A percentile compares a stretch with the other conserved stretches of the same genome.
phyloP scores from a whole-genome alignment of 2,888 invertebrate genomes.

The Caenorhabditis sulstoni region DNA sequence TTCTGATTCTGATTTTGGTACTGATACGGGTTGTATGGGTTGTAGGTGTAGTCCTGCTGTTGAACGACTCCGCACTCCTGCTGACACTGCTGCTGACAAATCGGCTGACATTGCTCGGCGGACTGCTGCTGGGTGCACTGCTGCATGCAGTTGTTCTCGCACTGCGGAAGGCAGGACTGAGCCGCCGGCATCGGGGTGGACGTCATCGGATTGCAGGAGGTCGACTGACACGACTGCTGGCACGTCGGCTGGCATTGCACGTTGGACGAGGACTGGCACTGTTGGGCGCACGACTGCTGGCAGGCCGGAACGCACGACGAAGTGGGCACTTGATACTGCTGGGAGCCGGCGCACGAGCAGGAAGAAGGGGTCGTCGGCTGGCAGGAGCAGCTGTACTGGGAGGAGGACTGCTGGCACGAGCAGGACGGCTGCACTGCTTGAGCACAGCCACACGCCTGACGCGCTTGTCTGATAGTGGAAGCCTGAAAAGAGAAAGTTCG shows the following conservation, averaged over 20 bases:
- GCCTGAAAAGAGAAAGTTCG: slow-evolving; percentile 30
- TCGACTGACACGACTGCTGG: slow-evolving; percentile 41
- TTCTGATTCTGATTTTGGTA: slow-evolving; percentile 17
- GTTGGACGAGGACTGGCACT: slow-evolving; percentile 16
- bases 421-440: slow-evolving; percentile 29
- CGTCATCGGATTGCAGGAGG: slow-evolving; percentile 36
- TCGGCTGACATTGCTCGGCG: slow-evolving; percentile 20
- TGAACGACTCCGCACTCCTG: slow-evolving; percentile 29
- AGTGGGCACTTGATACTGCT: slow-evolving; percentile 30
- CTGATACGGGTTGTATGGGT: slow-evolving; percentile 33
- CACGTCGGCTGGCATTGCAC: slow-evolving; percentile 35
- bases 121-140: slow-evolving; percentile 25
- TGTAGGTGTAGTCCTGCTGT: slow-evolving; percentile 5
- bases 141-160: slow-evolving; percentile 46
- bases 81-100: slow-evolving; percentile 28
- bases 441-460: slow-evolving; percentile 40
- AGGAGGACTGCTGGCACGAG: slow-evolving; percentile 36
- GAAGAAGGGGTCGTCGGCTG: slow-evolving; percentile 31
- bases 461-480: slow-evolving; percentile 12
- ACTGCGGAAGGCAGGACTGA: slow-evolving; percentile 19
- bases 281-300: slow-evolving; percentile 32
- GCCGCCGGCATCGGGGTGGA: slow-evolving; percentile 21
- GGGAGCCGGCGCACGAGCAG: slow-evolving; percentile 11
- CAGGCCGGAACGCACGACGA: slow-evolving; percentile 42
- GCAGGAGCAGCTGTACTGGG: slow-evolving; percentile 34